Evolutionary conservation across 1,140 invertebrate genomes (phyloP).

Genomic region (Popillia japonica): DNA sequence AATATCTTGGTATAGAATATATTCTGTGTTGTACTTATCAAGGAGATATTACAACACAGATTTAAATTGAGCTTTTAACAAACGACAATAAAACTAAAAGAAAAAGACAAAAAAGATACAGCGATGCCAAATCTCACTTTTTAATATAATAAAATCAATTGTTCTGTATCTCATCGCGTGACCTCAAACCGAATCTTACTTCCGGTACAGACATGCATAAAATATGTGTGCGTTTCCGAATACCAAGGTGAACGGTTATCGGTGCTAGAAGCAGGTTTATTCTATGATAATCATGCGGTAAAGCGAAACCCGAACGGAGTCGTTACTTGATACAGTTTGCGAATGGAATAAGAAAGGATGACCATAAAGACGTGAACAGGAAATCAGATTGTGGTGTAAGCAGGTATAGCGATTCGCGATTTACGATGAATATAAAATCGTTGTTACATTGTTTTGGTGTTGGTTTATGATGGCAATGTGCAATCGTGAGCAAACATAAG

Average conservation of each 20-base stretch:
- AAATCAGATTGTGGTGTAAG: neutral
- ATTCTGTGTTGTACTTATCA: no score
- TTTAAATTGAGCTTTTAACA: neutral
- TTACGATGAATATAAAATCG: neutral
- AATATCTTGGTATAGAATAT: no score
- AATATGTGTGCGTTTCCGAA: neutral
- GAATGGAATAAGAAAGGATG: neutral
- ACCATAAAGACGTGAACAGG: neutral
- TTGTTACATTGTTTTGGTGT: neutral
- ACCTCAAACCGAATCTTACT: conserved; percentile 14
- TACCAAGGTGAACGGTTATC: neutral
- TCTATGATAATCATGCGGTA: conserved; percentile 9
- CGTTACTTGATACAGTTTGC: neutral
- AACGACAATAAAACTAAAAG: neutral
- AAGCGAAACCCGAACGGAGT: neutral
- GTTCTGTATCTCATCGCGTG: neutral
- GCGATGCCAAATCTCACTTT: neutral
- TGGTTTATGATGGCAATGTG: neutral
- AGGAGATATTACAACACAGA: no score
- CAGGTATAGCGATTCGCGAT: conserved; percentile 1
- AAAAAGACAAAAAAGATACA: neutral
- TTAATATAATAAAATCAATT: neutral
- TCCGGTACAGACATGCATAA: neutral
- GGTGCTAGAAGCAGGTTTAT: neutral
- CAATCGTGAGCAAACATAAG: neutral